Percentiles rank a stretch among this genome's conserved stretches.
phyloP scores from a whole-genome alignment of 2,797 vertebrate species.

The Poecilia gillii region DNA sequence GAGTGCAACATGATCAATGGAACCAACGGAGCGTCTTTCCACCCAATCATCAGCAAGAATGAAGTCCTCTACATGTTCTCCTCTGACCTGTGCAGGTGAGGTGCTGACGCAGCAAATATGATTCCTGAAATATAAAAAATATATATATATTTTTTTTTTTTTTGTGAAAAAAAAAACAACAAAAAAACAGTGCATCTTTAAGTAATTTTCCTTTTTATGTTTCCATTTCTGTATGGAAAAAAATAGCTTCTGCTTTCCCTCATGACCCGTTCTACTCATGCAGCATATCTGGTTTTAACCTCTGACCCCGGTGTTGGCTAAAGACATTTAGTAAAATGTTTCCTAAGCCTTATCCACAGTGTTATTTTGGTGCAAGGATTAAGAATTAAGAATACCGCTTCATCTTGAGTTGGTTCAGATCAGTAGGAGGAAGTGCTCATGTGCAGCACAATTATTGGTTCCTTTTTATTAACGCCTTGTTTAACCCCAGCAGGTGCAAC shows the following conservation, averaged over 20 bases:
- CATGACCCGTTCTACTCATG: conserved; percentile 2
- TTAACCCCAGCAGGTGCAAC: conserved; percentile 1
- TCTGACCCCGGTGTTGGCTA: neutral
- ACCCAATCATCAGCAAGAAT: conserved; percentile 86
- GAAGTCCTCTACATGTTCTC: conserved; percentile 91
- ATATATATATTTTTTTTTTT: neutral
- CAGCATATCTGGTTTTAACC: conserved; percentile 15
- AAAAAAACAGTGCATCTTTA: neutral
- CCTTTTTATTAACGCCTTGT: neutral
- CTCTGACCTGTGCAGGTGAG: conserved; percentile 95
- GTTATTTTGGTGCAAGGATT: conserved; percentile 44
- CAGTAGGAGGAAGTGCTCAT: neutral
- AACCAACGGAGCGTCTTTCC: conserved; percentile 92
- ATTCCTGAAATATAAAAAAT: neutral
- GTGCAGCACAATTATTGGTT: conserved; percentile 12
- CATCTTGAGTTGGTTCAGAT: conserved; percentile 7
- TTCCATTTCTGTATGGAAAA: neutral
- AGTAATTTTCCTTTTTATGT: too few relatives aligned
- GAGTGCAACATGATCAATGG: conserved; percentile 97
- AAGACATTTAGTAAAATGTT: neutral
- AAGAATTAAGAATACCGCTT: conserved; percentile 41
- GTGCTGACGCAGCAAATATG: neutral
- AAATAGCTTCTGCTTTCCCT: neutral
- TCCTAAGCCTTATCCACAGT: conserved; percentile 20
- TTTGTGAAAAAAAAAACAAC: neutral